Evolutionary conservation across 2,113 vertebrate species (phyloP).

Genomic region (Anas platyrhynchos): DNA sequence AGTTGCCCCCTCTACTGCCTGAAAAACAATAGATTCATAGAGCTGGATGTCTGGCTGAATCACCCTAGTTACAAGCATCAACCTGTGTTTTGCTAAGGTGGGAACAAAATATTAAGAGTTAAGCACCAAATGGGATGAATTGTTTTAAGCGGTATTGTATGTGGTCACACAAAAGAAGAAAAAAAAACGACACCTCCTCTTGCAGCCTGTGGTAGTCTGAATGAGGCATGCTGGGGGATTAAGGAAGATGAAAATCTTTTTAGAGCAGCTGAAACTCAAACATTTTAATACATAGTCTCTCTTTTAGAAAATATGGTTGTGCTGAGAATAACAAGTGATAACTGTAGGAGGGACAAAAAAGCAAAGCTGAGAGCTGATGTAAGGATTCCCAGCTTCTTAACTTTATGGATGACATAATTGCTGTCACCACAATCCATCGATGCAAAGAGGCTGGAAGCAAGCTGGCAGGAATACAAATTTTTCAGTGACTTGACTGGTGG

Average conservation of each 20-base stretch:
- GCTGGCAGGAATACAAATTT: conserved; percentile 56
- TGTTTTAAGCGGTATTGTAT: background rate
- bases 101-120: background rate
- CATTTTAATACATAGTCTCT: conserved; percentile 1
- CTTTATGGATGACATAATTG: conserved; percentile 61
- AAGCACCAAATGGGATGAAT: background rate
- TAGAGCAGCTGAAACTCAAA: background rate
- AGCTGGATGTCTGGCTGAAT: background rate
- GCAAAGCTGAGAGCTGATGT: conserved; percentile 50
- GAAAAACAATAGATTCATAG: background rate
- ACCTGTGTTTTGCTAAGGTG: background rate
- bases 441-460: conserved; percentile 36
- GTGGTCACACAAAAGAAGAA: background rate
- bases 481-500: conserved; percentile 58
- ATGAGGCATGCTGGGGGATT: conserved; percentile 35
- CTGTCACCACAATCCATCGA: conserved; percentile 54
- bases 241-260: background rate
- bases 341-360: conserved; percentile 46
- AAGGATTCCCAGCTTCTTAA: conserved; percentile 53
- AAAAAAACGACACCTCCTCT: background rate
- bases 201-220: background rate
- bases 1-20: background rate
- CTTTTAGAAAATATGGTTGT: conserved; percentile 14
- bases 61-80: background rate
- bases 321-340: conserved; percentile 58